Base-by-base conservation (phyloP, 2,797 vertebrate species). In the Dendrocincla tyrannina region DNA sequence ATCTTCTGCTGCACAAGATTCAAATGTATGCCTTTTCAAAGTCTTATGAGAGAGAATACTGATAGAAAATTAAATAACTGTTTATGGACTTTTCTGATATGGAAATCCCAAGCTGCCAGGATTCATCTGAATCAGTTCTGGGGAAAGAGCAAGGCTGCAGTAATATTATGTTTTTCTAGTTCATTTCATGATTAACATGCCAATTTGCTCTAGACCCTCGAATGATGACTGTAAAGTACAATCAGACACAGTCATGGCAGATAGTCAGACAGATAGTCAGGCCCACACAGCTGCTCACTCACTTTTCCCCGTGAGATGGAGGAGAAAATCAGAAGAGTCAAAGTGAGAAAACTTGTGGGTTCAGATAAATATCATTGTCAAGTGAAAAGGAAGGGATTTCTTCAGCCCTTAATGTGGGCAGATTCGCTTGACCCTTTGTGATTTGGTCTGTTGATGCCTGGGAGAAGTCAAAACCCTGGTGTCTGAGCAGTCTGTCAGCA, bases 41-140 rank as follows among this genome's bases (percentile, higher is more conserved):
- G 53, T 73, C 68, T 82, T 79, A 60, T 64, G 81, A 88, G 49
- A 52, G 35, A 85, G 24, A 91, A 89, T 82, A 58, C 49, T 74
- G 44, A 70, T 52, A 64, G 60, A 91, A 93, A 91, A 85, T 77
- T 77, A 91, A 94, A 85, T 83, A 92, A 88, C 23, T 77, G 44
- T 77, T 89, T 93, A 83, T 89, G 32, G 79, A 44, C 30, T 83
- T 83, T 80, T 64, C 60, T 77, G 72, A 83, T 91, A 75, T 59
- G 46, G 91, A 92, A 88, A 85, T 89, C 66, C 42, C 50, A 93
- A 85, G 49, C 53, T 95, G 85, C 62, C 72, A 93, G 80, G 63
- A 67, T 85, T 76, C 35, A 91, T 91, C 72, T 59, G 70, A 87
- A 87, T 76, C 63, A 59, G 67, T 82, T 84, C 70, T 73, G 56